Percentiles rank a stretch among this genome's conserved stretches.
phyloP scores from a whole-genome alignment of 53 echinoderm and acorn worm species.

The Mesocentrotus franciscanus region DNA sequence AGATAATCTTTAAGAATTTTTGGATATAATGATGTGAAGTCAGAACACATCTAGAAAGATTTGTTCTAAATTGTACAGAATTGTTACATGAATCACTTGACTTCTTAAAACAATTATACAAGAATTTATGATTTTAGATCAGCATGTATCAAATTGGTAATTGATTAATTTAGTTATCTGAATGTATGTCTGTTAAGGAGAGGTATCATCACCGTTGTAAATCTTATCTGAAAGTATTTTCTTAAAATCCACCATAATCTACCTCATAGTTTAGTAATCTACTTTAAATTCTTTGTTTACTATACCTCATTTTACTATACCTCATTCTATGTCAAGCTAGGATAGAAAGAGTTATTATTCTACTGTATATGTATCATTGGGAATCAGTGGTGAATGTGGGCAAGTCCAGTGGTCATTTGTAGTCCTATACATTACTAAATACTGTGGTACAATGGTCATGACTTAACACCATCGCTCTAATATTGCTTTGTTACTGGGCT shows the following conservation, averaged over 20 bases:
- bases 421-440: too few relatives aligned
- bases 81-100: too few relatives aligned
- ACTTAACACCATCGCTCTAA: too few relatives aligned
- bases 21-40: too few relatives aligned
- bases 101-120: too few relatives aligned
- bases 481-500: too few relatives aligned
- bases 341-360: not conserved
- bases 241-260: not conserved
- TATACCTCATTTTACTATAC: conserved; percentile 34
- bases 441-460: too few relatives aligned
- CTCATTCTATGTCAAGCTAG: not conserved
- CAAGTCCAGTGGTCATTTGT: too few relatives aligned
- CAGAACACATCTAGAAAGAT: too few relatives aligned
- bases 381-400: not conserved
- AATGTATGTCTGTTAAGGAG: not conserved
- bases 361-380: not conserved
- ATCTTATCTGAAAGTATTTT: not conserved
- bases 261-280: conserved; percentile 26
- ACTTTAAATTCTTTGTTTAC: not conserved
- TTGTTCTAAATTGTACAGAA: too few relatives aligned
- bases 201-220: not conserved
- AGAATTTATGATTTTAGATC: too few relatives aligned
- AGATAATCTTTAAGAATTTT: too few relatives aligned
- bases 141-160: not conserved
- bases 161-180: not conserved